Evolutionary conservation across 2,888 invertebrate species (phyloP), one percentile per base, ranked within the genome.

Genomic region (Gonocerus acuteangulatus): DNA sequence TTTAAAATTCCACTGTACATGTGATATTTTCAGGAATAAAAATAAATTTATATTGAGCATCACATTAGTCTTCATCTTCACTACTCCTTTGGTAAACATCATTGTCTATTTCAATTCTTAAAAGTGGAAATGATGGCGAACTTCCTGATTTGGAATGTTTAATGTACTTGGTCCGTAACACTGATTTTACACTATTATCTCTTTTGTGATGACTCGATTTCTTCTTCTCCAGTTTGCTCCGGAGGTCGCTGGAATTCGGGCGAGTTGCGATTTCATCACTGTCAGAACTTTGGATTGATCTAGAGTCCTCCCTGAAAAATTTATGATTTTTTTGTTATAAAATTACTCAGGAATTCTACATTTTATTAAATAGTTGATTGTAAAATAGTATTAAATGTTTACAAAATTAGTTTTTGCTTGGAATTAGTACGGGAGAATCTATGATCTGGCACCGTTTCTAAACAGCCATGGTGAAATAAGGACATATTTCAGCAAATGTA

Each of bases 41-140:
- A 27, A 27, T 9, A 27, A 27, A 39, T 9, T 39, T 15, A 39
- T 9, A 39, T 39, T 39, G 39, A 39, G 39, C 39, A 39, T 39
- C 7, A 39, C 15, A n/a, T 39, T 39, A 39, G 15, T 39, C 39
- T 19, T 45, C 57, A 15, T 57, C 57, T 19, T 45, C 57, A 47
- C 63, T 63, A 56, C 63, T 66, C 52, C 59, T 64, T 49, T 66
- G 66, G 34, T 67, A 68, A 34, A 65, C 62, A 59, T 68, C 68
- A 60, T 68, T 68, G 62, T 68, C 68, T 54, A 68, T 67, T 64
- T 68, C 68, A 34, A 68, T 68, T 48, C 62, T 42, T 27, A 65
- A 57, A 4, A 62, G 64, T 4, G 64, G 60, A 16, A 57, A 57
- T n/a, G 45, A 7, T 4, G 44, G 44, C 6, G 16, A 44, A 13